Conservation (phyloP, 2,888 invertebrate genomes). For the Odontocolon sp. region DNA sequence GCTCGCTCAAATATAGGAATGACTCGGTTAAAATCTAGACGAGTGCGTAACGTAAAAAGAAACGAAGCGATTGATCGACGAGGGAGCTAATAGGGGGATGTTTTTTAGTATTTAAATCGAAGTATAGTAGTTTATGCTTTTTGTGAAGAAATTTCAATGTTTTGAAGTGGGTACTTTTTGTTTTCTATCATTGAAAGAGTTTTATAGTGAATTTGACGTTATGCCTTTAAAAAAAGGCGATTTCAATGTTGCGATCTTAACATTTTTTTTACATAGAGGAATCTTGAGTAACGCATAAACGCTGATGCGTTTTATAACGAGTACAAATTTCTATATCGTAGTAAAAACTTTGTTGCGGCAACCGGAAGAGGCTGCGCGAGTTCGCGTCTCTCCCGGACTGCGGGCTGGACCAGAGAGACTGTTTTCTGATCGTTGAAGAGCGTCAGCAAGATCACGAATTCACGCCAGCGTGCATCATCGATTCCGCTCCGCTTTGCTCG, state of each 20-base stretch:
- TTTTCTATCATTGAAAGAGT: too few relatives aligned
- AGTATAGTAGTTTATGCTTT: too few relatives aligned
- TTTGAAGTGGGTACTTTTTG: too few relatives aligned
- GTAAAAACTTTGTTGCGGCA: background rate
- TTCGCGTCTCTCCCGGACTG: background rate
- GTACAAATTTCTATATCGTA: slow-evolving; percentile 13
- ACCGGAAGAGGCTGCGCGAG: slow-evolving; percentile 1
- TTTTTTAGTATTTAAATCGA: background rate
- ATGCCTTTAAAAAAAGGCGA: too few relatives aligned
- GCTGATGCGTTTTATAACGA: background rate
- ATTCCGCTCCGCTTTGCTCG: slow-evolving; percentile 63
- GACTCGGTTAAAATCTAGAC: background rate
- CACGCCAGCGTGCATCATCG: slow-evolving; percentile 67
- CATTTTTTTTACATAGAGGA: too few relatives aligned
- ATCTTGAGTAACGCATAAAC: background rate
- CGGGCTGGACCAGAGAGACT: slow-evolving; percentile 21
- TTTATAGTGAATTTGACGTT: too few relatives aligned
- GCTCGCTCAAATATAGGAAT: background rate
- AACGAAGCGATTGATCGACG: slow-evolving; percentile 33
- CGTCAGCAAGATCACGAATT: slow-evolving; percentile 63
- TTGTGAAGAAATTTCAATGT: too few relatives aligned
- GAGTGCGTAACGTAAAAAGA: slow-evolving; percentile 13
- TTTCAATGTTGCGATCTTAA: too few relatives aligned
- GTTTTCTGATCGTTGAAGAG: slow-evolving; percentile 1
- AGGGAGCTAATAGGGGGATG: slow-evolving; percentile 16